A percentile compares a stretch with the other conserved stretches of the same genome.
phyloP scores from a whole-genome alignment of 1,140 invertebrate genomes.

The Drosophila ambigua region DNA sequence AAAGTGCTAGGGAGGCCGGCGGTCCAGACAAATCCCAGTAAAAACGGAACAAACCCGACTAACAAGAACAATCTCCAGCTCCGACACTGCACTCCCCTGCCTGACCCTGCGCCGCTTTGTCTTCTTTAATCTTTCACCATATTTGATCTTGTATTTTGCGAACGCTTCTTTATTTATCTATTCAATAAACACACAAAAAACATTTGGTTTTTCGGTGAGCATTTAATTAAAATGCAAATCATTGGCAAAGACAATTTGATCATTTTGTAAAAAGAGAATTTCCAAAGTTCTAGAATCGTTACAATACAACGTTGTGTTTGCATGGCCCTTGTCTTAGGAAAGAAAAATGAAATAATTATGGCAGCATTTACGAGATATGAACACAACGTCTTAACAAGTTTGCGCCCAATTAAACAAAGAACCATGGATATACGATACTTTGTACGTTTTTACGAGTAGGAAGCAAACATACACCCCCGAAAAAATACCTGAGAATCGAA shows the following conservation, averaged over 20 bases:
- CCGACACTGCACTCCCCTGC: neutral
- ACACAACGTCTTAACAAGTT: no score
- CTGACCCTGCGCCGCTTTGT: neutral
- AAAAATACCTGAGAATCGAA: no score
- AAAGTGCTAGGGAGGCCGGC: conserved; percentile 10
- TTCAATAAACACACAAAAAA: conserved; percentile 1
- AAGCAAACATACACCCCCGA: no score
- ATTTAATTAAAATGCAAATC: conserved; percentile 20
- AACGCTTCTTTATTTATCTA: conserved; percentile 7
- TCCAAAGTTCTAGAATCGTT: no score
- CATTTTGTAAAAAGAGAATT: neutral
- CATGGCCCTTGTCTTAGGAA: no score
- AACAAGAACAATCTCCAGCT: conserved; percentile 1
- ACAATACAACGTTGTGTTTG: no score
- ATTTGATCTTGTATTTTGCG: conserved; percentile 3
- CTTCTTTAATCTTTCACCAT: neutral
- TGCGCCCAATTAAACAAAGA: no score
- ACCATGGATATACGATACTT: no score
- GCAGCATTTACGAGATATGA: no score
- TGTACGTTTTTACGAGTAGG: no score
- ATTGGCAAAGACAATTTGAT: conserved; percentile 13
- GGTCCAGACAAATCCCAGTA: conserved; percentile 18
- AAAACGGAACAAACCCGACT: conserved; percentile 20
- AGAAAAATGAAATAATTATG: no score
- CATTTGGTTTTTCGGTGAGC: neutral